Base-by-base conservation (phyloP, 2,797 vertebrate genomes). In the Macropodus opercularis region DNA sequence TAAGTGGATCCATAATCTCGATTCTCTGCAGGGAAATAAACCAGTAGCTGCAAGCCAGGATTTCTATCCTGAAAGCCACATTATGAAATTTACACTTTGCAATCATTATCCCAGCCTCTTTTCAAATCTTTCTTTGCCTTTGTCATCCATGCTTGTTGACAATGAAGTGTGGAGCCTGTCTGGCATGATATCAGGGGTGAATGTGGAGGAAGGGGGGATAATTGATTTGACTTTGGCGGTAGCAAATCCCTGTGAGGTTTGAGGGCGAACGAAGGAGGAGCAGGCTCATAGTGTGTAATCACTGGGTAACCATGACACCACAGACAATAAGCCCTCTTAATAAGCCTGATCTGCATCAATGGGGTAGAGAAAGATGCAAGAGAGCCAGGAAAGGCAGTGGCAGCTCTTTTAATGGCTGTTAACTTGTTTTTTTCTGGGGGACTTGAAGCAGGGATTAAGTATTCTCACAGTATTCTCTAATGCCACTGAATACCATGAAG, bases 391-490 rank as follows among this genome's bases (percentile, higher is more conserved):
- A 57, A 81, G 90, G 91, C 87, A 90, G 87, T 89, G 85, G 86
- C 79, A 82, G 78, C 75, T 87, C 92, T 91, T 95, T 94, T 85
- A 92, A n/a, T 92, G 86, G 91, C 83, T 92, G 91, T 84, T 90
- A 94, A 94, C 94, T 94, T 92, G 91, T 64, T 93, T 94, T 94
- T 95, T 92, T 89, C 88, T n/a, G n/a, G 84, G 82, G 89, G 91
- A 92, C 93, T 83, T 65, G 78, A 93, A 93, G 92, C 85, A 87
- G 88, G 91, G 93, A 94, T 95, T 94, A 94, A 54, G 84, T n/a
- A n/a, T n/a, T n/a, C n/a, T n/a, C 57, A 23, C 81, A 78, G 79
- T 92, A 85, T 92, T 95, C 88, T 92, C 91, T 89, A 93, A 87
- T 92, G 89, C 75, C 86, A 86, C 91, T 71, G 92, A 94, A 93